phyloP scores from a whole-genome alignment of 2,797 vertebrate genomes.

The Microctenopoma stevenorrisi region DNA sequence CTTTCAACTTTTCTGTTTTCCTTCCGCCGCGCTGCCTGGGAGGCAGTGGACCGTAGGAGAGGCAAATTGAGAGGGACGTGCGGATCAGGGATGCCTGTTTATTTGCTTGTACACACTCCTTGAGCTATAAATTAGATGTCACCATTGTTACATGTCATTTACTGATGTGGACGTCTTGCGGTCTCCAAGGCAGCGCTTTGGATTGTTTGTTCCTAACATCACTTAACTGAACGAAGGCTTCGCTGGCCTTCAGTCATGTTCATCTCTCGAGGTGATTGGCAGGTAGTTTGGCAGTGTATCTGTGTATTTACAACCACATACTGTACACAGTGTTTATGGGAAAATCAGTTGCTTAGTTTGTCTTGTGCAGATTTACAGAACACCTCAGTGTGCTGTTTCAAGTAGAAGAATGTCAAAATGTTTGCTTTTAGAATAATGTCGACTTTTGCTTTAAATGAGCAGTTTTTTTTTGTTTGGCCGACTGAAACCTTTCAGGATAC shows the following conservation, averaged over 20 bases:
- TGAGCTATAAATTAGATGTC: constrained; percentile 85
- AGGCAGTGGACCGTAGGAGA: constrained; percentile 72
- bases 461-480: not conserved
- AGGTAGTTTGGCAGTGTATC: constrained; percentile 58
- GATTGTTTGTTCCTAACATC: constrained; percentile 81
- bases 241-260: constrained; percentile 65
- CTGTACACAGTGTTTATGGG: constrained; percentile 30
- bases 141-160: constrained; percentile 81
- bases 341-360: not conserved
- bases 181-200: constrained; percentile 64
- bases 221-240: constrained; percentile 69
- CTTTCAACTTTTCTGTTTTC: constrained; percentile 63
- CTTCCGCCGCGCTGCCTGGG: constrained; percentile 33
- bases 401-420: not conserved
- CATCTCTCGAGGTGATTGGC: constrained; percentile 58
- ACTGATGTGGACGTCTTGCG: constrained; percentile 61
- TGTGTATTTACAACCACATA: constrained; percentile 20
- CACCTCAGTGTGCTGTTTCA: not conserved
- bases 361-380: constrained; percentile 3
- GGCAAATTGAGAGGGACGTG: constrained; percentile 79
- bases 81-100: constrained; percentile 77
- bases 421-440: constrained; percentile 5
- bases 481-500: constrained; percentile 10
- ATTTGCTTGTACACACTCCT: constrained; percentile 82
- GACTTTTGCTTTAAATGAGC: constrained; percentile 5